Evolutionary conservation across 2,113 vertebrate species (phyloP).

Genomic region (Scartelaos histophorus): DNA sequence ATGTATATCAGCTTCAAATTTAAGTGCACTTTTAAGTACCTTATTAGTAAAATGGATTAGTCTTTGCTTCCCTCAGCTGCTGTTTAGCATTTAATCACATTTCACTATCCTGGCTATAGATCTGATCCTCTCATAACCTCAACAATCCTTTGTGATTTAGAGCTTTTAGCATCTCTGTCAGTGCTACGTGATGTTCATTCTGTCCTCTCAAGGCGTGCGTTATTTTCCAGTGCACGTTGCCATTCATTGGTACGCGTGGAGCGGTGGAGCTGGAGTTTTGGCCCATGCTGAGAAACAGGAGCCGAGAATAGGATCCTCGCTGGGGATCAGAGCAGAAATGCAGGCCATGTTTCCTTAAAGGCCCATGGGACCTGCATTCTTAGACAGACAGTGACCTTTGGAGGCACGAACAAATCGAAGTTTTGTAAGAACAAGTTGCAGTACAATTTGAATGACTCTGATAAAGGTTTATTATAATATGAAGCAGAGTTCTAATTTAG

Average conservation of each 20-base stretch:
- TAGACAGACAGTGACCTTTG: not conserved
- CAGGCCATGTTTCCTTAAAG: conserved; percentile 34
- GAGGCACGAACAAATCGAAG: not conserved
- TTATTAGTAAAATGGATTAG: conserved; percentile 20
- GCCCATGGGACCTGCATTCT: conserved; percentile 1
- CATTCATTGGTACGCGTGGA: not conserved
- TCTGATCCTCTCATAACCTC: conserved; percentile 30
- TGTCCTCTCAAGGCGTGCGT: not conserved
- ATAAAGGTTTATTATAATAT: not conserved
- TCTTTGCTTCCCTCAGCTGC: conserved; percentile 39
- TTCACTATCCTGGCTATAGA: conserved; percentile 33
- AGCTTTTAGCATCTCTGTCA: conserved; percentile 28
- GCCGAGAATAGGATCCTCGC: conserved; percentile 53
- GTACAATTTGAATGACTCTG: not conserved
- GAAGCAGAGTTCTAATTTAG: not conserved
- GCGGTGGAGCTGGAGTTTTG: conserved; percentile 14
- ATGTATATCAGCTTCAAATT: conserved; percentile 49
- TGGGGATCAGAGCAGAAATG: conserved; percentile 36
- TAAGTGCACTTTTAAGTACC: not conserved
- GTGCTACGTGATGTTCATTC: conserved; percentile 11
- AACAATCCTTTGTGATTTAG: conserved; percentile 25
- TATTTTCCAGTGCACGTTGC: not conserved
- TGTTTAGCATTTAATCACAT: conserved; percentile 25
- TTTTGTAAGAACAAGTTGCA: not conserved
- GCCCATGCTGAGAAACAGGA: conserved; percentile 47